These are phyloP conservation scores for Rhyacophila brunnea DNA, from an alignment of 1,140 invertebrate genomes.

Conservation along the genomic window DNA sequence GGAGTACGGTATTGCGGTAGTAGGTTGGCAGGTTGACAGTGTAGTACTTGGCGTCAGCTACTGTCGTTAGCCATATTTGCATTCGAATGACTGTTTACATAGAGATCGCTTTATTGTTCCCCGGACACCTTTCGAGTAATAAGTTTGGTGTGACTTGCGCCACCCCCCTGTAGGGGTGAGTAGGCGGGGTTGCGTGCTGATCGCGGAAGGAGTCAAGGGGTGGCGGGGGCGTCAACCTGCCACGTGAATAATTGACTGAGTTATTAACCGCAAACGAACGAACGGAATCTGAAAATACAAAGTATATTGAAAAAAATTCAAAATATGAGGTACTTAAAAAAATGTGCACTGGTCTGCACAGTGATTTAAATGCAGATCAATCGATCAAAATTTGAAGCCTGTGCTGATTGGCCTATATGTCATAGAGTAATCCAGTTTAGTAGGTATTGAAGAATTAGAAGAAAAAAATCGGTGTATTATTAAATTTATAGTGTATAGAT, in stretches of 20 bases:
- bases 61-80: slow-evolving; percentile 32
- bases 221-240: slow-evolving; percentile 15
- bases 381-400: no score
- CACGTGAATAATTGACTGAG: slow-evolving; percentile 32
- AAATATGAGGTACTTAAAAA: no score
- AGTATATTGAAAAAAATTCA: no score
- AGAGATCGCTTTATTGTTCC: slow-evolving; percentile 34
- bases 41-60: neutral
- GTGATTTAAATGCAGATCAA: no score
- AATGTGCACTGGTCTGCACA: no score
- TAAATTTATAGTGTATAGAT: no score
- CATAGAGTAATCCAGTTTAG: no score
- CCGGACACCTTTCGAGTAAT: slow-evolving; percentile 28
- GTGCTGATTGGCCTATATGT: no score
- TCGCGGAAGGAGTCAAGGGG: slow-evolving; percentile 6
- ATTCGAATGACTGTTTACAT: slow-evolving; percentile 35
- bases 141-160: slow-evolving; percentile 31
- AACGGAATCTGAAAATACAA: neutral
- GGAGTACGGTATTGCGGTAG: neutral
- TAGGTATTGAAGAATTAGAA: no score
- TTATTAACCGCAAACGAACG: neutral
- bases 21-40: no score
- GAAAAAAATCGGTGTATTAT: no score
- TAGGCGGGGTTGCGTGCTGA: neutral
- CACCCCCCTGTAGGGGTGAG: neutral